These are phyloP conservation scores for Nasonovia ribisnigri DNA, from an alignment of 2,888 invertebrate species.

Conservation along the genomic window DNA sequence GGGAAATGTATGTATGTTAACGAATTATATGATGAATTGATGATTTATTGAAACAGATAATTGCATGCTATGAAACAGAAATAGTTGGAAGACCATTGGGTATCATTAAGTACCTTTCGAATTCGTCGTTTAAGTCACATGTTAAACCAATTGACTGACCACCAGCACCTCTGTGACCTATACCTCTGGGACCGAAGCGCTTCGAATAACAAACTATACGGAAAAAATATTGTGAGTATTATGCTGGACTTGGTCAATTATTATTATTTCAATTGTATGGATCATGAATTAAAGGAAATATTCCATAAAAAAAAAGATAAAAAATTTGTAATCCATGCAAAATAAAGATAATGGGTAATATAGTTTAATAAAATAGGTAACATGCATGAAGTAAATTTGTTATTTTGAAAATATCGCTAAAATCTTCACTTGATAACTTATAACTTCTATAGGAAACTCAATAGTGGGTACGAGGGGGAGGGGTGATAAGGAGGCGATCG, in stretches of 20 bases:
- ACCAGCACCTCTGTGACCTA: conserved; percentile 84
- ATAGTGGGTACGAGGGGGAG: neutral
- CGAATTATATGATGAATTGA: neutral
- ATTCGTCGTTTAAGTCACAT: conserved; percentile 82
- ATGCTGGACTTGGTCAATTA: neutral
- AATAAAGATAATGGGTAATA: conserved; percentile 9
- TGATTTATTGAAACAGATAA: neutral
- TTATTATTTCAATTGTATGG: neutral
- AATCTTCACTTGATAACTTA: neutral
- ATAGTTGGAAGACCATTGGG: neutral
- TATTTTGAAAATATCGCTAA: conserved; percentile 17
- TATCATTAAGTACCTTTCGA: conserved; percentile 53
- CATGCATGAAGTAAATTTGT: neutral
- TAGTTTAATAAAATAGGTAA: neutral
- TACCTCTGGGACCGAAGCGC: conserved; percentile 93
- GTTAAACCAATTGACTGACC: conserved; percentile 86
- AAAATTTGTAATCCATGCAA: neutral
- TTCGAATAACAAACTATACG: conserved; percentile 94
- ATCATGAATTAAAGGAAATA: conserved; percentile 4
- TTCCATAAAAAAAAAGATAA: neutral
- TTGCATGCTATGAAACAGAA: conserved; percentile 37
- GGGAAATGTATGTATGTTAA: neutral
- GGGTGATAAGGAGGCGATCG: neutral
- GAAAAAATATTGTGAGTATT: conserved; percentile 63
- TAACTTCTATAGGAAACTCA: neutral